These are phyloP conservation scores for Festucalex cinctus DNA, from an alignment of 2,113 vertebrate genomes.

Conservation along the genomic window DNA sequence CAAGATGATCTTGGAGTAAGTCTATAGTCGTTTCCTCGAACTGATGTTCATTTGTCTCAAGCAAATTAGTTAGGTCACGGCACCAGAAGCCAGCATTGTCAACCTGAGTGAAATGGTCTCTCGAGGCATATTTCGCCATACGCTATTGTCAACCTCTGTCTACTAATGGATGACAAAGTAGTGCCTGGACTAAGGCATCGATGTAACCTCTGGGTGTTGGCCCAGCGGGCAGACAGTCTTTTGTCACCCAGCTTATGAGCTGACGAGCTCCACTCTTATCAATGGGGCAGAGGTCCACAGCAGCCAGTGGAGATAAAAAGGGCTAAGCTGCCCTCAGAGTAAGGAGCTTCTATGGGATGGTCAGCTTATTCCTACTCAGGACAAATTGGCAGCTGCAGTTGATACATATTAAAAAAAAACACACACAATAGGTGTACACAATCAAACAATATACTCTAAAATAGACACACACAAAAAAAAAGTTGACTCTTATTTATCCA, in stretches of 20 bases:
- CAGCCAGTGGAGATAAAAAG: slow-evolving; percentile 51
- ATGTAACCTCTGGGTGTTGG: slow-evolving; percentile 33
- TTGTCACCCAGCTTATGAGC: slow-evolving; percentile 17
- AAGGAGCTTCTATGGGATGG: slow-evolving; percentile 59
- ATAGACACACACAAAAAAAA: no score
- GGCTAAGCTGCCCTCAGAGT: slow-evolving; percentile 54
- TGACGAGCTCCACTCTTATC: slow-evolving; percentile 16
- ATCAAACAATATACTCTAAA: no score
- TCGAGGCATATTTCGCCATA: not conserved
- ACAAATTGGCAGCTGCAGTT: not conserved
- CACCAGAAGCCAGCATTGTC: not conserved
- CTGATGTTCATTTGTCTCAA: not conserved
- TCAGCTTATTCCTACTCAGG: slow-evolving; percentile 52
- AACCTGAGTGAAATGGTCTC: no score
- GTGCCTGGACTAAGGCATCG: slow-evolving; percentile 18
- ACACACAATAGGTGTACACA: no score
- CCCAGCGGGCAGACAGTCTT: slow-evolving; percentile 22
- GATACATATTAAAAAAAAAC: no score
- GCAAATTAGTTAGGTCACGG: no score
- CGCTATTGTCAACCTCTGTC: not conserved
- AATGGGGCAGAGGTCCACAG: slow-evolving; percentile 49
- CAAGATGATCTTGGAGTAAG: not conserved
- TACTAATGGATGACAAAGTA: not conserved
- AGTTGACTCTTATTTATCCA: no score
- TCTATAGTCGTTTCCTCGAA: not conserved